Conservation (phyloP, 1,140 invertebrate species). For the Drosophila lacteicornis region DNA sequence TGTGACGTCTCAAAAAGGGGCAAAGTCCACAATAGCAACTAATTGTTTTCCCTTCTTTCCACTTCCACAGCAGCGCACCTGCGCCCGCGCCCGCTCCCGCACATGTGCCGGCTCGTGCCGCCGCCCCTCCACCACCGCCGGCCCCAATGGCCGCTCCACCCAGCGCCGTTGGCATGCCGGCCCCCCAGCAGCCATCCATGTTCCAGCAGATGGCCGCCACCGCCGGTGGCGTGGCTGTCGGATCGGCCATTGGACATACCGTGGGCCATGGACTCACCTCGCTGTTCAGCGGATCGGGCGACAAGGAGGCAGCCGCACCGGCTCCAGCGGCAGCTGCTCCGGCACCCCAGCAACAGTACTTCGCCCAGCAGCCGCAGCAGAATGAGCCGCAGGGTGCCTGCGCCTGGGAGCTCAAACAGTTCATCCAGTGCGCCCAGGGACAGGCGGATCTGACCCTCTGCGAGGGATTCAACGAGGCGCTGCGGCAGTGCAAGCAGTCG, state of each 20-base stretch:
- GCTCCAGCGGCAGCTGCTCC: slow-evolving; percentile 79
- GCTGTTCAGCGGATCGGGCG: slow-evolving; percentile 91
- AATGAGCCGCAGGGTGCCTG: slow-evolving; percentile 89
- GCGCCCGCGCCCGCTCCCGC: slow-evolving; percentile 52
- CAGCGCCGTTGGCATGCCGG: slow-evolving; percentile 77
- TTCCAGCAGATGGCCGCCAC: slow-evolving; percentile 93
- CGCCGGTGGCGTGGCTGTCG: slow-evolving; percentile 95
- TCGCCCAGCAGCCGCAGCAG: slow-evolving; percentile 79
- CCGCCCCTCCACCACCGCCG: slow-evolving; percentile 73
- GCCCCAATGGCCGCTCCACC: slow-evolving; percentile 74
- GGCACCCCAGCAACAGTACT: slow-evolving; percentile 74
- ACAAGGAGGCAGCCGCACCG: slow-evolving; percentile 85
- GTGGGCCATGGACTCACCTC: slow-evolving; percentile 94
- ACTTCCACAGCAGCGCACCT: slow-evolving; percentile 48
- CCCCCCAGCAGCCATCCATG: slow-evolving; percentile 82
- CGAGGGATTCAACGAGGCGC: slow-evolving; percentile 96
- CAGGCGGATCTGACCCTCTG: slow-evolving; percentile 94
- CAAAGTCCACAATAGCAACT: slow-evolving; percentile 43
- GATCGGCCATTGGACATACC: slow-evolving; percentile 94
- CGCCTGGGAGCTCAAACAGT: slow-evolving; percentile 95
- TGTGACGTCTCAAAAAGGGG: background rate
- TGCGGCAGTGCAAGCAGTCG: slow-evolving; percentile 93
- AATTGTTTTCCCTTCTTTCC: slow-evolving; percentile 4
- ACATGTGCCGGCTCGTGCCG: slow-evolving; percentile 78
- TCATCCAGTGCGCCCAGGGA: slow-evolving; percentile 94